Base-by-base conservation (phyloP, 2,797 vertebrate genomes). In the Sardinella longiceps region DNA sequence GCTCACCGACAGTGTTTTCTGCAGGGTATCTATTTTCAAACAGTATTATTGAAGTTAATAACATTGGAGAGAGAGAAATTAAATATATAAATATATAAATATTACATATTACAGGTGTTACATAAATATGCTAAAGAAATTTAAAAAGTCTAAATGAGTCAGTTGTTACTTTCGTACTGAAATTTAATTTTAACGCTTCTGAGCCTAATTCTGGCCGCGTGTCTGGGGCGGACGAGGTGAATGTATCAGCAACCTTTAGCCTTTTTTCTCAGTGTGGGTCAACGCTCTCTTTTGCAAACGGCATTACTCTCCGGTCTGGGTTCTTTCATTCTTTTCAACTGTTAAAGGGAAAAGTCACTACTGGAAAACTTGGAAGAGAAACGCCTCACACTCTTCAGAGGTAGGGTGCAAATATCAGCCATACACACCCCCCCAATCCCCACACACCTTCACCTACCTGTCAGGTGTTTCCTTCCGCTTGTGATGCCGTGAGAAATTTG, bases 41-140 rank as follows among this genome's bases (percentile, higher is more conserved):
- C 94, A 93, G 92, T 95, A 92, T 94, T 94, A 93, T 92, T 83
- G 92, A 92, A 92, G 90, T 90, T 89, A 93, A 93, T 89, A 90
- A 92, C 93, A 92, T 92, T 91, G 92, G 85, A 85, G 80, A 82
- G 80, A 82, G 37, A 43, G 10, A 74, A 93, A 91, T 89, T 90
- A 92, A 88, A 92, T 90, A 94, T 92, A 88, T 81, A 82, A 81
- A 83, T 86, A 86, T 86, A 89, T 48, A 50, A 85, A 88, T 93
- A 92, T 94, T 93, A 94, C 93, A 94, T 90, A 95, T 93, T 92
- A 94, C 90, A 94, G 87, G 92, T 95, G 94, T 95, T 95, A 94
- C 93, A 95, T 95, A 93, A 94, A 95, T 95, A 95, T 95, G 94
- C 95, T 96, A 94, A 93, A 95, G 83, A 83, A 82, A 80, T 14